phyloP scores from a whole-genome alignment of 1,140 invertebrate species.

The Camponotus pennsylvanicus region DNA sequence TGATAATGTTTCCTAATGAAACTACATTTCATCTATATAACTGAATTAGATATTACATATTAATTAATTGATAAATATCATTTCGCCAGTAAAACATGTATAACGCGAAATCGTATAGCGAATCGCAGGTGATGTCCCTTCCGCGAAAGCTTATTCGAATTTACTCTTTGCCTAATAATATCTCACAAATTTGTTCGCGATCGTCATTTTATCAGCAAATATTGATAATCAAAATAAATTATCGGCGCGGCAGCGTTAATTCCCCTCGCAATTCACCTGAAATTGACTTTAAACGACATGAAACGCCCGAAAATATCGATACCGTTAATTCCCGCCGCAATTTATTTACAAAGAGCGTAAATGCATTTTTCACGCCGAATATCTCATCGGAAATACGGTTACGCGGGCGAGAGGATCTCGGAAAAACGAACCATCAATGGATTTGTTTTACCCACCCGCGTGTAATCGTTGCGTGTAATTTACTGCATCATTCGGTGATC shows the following conservation, averaged over 20 bases:
- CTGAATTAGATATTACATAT: constrained; percentile 37
- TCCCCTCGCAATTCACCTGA: background rate
- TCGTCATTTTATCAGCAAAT: constrained; percentile 30
- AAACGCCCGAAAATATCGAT: background rate
- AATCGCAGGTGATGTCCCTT: background rate
- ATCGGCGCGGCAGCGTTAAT: constrained; percentile 9
- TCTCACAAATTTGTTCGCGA: constrained; percentile 25
- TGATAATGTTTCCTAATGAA: constrained; percentile 7
- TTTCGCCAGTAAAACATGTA: background rate
- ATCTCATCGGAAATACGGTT: constrained; percentile 21
- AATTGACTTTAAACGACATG: background rate
- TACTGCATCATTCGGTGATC: background rate
- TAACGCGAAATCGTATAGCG: background rate
- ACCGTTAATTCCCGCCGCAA: background rate
- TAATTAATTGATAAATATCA: constrained; percentile 41
- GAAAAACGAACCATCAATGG: background rate
- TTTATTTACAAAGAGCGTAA: constrained; percentile 22
- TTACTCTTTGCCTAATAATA: constrained; percentile 11
- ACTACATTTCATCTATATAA: constrained; percentile 31
- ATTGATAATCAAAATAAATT: constrained; percentile 53
- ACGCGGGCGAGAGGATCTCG: background rate
- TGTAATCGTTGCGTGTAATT: constrained; percentile 22
- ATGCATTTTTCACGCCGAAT: constrained; percentile 25
- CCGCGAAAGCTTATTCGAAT: constrained; percentile 17
- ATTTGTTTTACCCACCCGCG: constrained; percentile 11